Conservation (phyloP, 2,113 vertebrate genomes). For the Dasyornis broadbenti region DNA sequence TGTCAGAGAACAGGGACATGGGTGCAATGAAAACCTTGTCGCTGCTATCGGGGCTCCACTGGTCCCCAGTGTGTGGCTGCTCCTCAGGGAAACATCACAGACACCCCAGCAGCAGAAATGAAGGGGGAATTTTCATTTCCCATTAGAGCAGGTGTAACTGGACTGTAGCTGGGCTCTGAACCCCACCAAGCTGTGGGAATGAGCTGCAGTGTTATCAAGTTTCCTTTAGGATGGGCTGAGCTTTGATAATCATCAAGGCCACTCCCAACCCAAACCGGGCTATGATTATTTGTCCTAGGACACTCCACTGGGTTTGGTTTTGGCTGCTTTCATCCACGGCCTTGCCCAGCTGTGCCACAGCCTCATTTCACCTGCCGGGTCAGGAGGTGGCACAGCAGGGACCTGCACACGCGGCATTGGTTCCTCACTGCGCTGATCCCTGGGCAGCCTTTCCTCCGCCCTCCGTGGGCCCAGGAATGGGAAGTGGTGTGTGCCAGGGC, state of each 20-base stretch:
- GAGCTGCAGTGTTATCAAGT: not conserved
- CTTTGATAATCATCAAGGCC: not conserved
- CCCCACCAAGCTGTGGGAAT: rapidly evolving
- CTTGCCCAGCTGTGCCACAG: not conserved
- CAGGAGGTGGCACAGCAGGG: not conserved
- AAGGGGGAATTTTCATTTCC: not conserved
- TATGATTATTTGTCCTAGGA: not conserved
- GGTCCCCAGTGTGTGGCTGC: not conserved
- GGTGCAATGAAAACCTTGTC: not conserved
- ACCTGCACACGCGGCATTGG: not conserved
- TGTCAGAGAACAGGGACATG: not conserved
- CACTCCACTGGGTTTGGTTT: not conserved
- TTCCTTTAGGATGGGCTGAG: not conserved
- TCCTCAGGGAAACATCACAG: not conserved
- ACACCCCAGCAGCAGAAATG: not conserved
- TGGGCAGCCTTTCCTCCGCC: not conserved
- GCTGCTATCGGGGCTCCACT: rapidly evolving
- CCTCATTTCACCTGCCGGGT: not conserved
- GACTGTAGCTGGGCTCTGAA: not conserved
- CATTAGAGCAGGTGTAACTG: not conserved
- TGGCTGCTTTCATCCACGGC: not conserved
- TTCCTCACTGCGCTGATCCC: not conserved
- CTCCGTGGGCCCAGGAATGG: not conserved
- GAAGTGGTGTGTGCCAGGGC: not conserved
- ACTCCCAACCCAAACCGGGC: not conserved